Evolutionary conservation across 2,797 vertebrate genomes (phyloP), one percentile per base, ranked within the genome.

Genomic region (Liparis tanakae): DNA sequence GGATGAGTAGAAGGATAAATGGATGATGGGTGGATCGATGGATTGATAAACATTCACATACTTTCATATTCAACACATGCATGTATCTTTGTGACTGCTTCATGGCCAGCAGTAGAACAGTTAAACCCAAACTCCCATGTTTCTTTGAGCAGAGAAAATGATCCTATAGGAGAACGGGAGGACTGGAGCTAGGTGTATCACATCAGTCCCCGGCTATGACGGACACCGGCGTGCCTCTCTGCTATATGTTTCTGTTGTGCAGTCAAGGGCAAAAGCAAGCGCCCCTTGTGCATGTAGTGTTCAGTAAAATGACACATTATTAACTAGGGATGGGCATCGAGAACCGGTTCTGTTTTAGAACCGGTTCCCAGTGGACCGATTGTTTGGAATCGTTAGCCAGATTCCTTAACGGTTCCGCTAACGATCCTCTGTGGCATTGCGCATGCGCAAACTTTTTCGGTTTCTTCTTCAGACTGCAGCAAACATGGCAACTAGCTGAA

Each of bases 201-300:
- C 7, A 22, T 15, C 30, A 9, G 37, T 22, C 37, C 60, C 34
- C 39, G 54, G 56, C 61, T 46, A 68, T 25, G 54, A 57, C 18
- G 18, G 43, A 75, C 7, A 6, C 30, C 34, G 43, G 39, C 43
- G 15, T 10, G 46, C 57, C 20, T 58, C 34, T 34, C 4, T 30
- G 18, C 12, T 63, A 7, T 33, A 30, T 59, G 69, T 50, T 54
- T 36, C 10, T n/a, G 18, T 48, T 39, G 67, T 62, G 22, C 33
- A 63, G 20, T 70, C 39, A 57, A 71, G 36, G 64, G 25, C 41
- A 43, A 41, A 39, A 63, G 50, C 73, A 39, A 63, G 50, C 73
- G 34, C 8, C 36, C 44, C 20, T 33, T 39, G 63, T 80, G 30
- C 67, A 43, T 25, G 30, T 22, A 33, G 18, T 37, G 50, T 58